A percentile compares a stretch with the other conserved stretches of the same genome.
Evolutionary conservation across 2,888 invertebrate species (phyloP).

Genomic region (Pyrocoelia pectoralis): DNA sequence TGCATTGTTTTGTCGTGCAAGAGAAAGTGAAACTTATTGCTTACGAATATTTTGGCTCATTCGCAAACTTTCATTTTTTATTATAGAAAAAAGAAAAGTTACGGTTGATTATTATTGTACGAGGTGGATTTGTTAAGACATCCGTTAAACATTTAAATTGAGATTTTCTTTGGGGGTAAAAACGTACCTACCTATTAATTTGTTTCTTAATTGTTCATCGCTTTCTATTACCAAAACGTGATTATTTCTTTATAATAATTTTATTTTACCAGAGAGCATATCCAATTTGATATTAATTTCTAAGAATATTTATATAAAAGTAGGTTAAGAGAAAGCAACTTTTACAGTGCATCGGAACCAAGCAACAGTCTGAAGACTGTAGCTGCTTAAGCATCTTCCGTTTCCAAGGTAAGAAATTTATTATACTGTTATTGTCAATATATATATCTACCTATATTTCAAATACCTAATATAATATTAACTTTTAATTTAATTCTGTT

Average conservation of each 20-base stretch:
- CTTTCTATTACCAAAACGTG: conserved; percentile 25
- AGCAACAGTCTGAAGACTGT: conserved; percentile 53
- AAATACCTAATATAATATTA: too few relatives aligned
- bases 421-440: background rate
- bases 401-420: conserved; percentile 21
- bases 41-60: background rate
- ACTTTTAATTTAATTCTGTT: too few relatives aligned
- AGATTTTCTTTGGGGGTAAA: background rate
- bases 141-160: background rate
- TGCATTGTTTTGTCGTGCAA: background rate
- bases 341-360: conserved; percentile 52
- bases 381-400: conserved; percentile 39
- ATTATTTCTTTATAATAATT: conserved; percentile 18
- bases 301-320: conserved; percentile 44
- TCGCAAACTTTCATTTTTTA: conserved; percentile 4
- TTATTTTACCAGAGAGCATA: conserved; percentile 17
- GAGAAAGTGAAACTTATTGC: conserved; percentile 6
- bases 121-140: background rate
- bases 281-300: conserved; percentile 31
- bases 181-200: background rate
- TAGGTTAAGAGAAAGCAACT: conserved; percentile 60
- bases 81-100: background rate
- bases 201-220: conserved; percentile 3
- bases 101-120: background rate
- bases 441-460: too few relatives aligned